A percentile compares a stretch with the other conserved stretches of the same genome.
Conservation (phyloP, 2,113 vertebrate species). For the Alouatta palliata region DNA sequence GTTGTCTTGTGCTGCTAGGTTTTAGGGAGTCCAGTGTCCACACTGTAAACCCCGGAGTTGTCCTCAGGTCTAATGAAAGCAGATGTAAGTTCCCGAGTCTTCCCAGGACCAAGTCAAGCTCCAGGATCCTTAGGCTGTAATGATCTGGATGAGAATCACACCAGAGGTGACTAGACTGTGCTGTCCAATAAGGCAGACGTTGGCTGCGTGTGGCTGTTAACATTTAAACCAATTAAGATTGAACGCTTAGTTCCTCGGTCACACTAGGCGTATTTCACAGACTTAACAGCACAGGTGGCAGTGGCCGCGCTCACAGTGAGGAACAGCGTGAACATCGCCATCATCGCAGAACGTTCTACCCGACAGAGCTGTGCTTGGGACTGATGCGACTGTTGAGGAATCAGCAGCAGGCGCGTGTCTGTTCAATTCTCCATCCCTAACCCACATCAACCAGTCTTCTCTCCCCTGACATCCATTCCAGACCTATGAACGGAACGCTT, state of each 20-base stretch:
- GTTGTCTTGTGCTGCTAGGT: not conserved
- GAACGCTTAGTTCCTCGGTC: not conserved
- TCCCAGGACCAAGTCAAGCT: not conserved
- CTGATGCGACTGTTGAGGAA: fast-evolving
- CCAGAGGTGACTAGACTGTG: not conserved
- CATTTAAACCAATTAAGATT: not conserved
- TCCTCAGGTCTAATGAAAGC: not conserved
- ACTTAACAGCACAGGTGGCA: not conserved
- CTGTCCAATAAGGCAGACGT: not conserved
- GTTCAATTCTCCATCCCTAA: not conserved
- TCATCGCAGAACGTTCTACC: not conserved
- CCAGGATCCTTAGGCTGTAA: not conserved
- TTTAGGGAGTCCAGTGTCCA: not conserved
- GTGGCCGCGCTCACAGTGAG: fast-evolving
- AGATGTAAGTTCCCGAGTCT: not conserved
- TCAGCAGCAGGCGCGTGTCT: not conserved
- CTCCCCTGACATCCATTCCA: not conserved
- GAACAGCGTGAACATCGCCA: not conserved
- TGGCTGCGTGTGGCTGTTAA: not conserved
- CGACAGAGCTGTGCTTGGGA: not conserved
- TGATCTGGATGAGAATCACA: not conserved
- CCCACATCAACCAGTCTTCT: not conserved
- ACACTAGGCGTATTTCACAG: not conserved
- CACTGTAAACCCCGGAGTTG: not conserved
- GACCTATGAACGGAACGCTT: not conserved